Conservation (phyloP, 2,113 vertebrate genomes). For the Chauna torquata region DNA sequence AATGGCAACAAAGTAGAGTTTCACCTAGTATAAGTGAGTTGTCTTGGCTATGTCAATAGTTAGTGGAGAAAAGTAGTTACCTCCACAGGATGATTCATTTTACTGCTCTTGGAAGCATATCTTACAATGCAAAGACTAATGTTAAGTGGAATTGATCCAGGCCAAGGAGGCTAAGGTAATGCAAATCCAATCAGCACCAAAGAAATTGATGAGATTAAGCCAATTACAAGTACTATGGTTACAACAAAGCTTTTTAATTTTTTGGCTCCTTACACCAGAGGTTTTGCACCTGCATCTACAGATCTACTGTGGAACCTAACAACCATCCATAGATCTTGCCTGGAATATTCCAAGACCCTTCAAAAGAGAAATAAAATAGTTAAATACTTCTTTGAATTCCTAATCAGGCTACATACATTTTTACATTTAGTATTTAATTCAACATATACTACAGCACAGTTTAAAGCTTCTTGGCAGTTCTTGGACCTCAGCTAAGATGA, state of each 20-base stretch:
- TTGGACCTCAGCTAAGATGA: neutral
- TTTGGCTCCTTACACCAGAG: neutral
- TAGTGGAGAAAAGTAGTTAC: neutral
- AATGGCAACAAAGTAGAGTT: neutral
- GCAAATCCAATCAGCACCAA: neutral
- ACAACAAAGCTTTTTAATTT: neutral
- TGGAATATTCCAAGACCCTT: neutral
- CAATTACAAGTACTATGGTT: neutral
- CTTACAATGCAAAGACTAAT: neutral
- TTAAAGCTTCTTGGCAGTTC: neutral
- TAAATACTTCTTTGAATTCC: neutral
- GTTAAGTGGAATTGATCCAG: neutral
- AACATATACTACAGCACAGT: neutral
- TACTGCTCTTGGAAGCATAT: neutral
- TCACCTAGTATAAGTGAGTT: neutral
- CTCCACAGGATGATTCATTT: neutral
- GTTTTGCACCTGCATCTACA: neutral
- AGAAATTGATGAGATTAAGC: neutral
- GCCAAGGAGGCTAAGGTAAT: neutral
- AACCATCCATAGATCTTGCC: neutral
- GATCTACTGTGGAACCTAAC: neutral
- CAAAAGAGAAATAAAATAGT: neutral
- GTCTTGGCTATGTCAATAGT: neutral
- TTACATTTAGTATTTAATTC: neutral
- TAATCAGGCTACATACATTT: neutral